A percentile compares a stretch with the other conserved stretches of the same genome.
Conservation (phyloP, 1,140 invertebrate species). For the Delia radicum region DNA sequence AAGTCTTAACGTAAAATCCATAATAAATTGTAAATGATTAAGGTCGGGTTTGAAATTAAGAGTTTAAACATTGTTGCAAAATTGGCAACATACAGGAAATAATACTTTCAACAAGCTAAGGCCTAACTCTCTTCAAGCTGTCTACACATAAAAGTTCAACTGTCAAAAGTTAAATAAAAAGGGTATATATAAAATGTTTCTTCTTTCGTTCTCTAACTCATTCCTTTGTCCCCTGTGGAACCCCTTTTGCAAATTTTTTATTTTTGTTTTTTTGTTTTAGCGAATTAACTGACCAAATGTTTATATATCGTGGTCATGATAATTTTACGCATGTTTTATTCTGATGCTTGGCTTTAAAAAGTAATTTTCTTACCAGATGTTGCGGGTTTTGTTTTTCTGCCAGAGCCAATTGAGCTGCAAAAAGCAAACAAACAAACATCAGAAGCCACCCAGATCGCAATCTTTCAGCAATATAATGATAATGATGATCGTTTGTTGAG, state of each 20-base stretch:
- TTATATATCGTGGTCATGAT: not conserved
- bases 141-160: not conserved
- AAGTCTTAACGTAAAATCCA: not conserved
- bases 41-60: not conserved
- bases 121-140: not conserved
- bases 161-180: not conserved
- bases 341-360: not conserved
- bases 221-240: no score
- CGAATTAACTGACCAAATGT: not conserved
- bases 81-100: not conserved
- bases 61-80: not conserved
- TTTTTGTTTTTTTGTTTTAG: not conserved
- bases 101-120: not conserved
- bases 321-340: slow-evolving; percentile 1
- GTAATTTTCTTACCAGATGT: not conserved
- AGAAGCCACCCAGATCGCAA: slow-evolving; percentile 19
- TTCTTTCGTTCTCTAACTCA: no score
- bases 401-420: not conserved
- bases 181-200: no score
- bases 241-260: not conserved
- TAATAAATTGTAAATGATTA: not conserved
- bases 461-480: not conserved
- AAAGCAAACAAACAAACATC: slow-evolving; percentile 2
- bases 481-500: slow-evolving; percentile 1
- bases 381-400: not conserved